These are phyloP conservation scores for Crematogaster levior DNA, from an alignment of 2,888 invertebrate genomes.

Conservation along the genomic window DNA sequence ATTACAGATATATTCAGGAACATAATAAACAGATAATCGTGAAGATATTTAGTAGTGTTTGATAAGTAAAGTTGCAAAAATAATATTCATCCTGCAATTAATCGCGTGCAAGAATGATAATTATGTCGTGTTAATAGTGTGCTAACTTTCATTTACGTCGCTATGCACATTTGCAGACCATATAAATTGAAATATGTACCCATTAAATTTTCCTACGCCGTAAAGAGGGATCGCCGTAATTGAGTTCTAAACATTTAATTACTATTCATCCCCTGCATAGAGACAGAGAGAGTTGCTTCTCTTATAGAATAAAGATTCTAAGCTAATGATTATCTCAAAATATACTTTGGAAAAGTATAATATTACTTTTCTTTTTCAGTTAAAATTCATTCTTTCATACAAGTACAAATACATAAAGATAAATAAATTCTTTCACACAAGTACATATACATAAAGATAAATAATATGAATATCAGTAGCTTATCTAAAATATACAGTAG, in stretches of 20 bases:
- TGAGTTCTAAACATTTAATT: conserved; percentile 39
- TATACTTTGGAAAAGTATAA: background rate
- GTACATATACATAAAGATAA: background rate
- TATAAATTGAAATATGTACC: conserved; percentile 28
- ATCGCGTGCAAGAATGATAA: conserved; percentile 5
- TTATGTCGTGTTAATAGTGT: conserved; percentile 15
- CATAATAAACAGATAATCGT: background rate
- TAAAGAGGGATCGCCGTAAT: conserved; percentile 15
- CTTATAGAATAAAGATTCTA: background rate
- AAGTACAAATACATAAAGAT: background rate
- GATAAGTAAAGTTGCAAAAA: background rate
- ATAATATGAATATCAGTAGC: background rate
- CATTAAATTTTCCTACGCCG: conserved; percentile 24
- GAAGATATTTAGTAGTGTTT: background rate
- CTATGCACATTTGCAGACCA: conserved; percentile 12
- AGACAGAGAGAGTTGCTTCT: background rate
- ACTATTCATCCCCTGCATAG: conserved; percentile 1
- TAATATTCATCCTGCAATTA: conserved; percentile 14
- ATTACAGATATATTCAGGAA: background rate
- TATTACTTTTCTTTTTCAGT: background rate
- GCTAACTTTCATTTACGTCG: conserved; percentile 26
- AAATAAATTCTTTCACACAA: background rate
- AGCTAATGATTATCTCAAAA: background rate
- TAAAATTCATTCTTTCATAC: background rate
- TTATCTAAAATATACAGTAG: conserved; percentile 14